These are phyloP conservation scores for Lepus europaeus DNA, from an alignment of 2,113 vertebrate species.

Conservation along the genomic window DNA sequence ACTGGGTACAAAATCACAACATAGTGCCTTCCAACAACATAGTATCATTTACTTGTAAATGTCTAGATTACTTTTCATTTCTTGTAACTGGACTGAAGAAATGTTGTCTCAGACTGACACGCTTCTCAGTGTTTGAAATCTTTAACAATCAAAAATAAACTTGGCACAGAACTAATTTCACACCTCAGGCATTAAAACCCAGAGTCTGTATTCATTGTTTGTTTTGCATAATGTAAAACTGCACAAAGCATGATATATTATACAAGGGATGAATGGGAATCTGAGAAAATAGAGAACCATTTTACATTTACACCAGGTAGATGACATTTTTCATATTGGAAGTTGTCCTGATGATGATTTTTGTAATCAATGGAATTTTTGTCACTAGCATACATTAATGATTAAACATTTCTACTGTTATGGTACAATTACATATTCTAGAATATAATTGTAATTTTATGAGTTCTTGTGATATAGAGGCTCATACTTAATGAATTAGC, in stretches of 20 bases:
- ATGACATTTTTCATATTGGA: slow-evolving; percentile 71
- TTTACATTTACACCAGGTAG: slow-evolving; percentile 82
- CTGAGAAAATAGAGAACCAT: slow-evolving; percentile 73
- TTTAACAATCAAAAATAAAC: slow-evolving; percentile 67
- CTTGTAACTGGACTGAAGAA: slow-evolving; percentile 62
- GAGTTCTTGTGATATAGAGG: slow-evolving; percentile 13
- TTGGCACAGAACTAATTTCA: slow-evolving; percentile 84
- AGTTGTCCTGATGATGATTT: slow-evolving; percentile 63
- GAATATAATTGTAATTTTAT: slow-evolving; percentile 36
- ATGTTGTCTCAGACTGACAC: slow-evolving; percentile 69
- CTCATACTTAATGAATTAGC: background rate
- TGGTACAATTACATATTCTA: slow-evolving; percentile 44
- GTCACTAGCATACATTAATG: slow-evolving; percentile 52
- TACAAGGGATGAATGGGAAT: slow-evolving; percentile 62
- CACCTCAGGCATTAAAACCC: slow-evolving; percentile 79
- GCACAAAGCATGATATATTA: slow-evolving; percentile 69
- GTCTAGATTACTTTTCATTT: slow-evolving; percentile 74
- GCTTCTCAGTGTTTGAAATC: slow-evolving; percentile 81
- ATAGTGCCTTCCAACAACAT: slow-evolving; percentile 36
- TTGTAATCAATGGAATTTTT: slow-evolving; percentile 64
- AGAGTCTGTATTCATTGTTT: slow-evolving; percentile 78
- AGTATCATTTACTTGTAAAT: slow-evolving; percentile 58
- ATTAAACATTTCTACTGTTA: slow-evolving; percentile 55
- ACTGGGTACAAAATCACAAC: background rate
- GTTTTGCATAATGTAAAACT: slow-evolving; percentile 84